Evolutionary conservation across 2,797 vertebrate genomes (phyloP).

Genomic region (Carduelis carduelis): DNA sequence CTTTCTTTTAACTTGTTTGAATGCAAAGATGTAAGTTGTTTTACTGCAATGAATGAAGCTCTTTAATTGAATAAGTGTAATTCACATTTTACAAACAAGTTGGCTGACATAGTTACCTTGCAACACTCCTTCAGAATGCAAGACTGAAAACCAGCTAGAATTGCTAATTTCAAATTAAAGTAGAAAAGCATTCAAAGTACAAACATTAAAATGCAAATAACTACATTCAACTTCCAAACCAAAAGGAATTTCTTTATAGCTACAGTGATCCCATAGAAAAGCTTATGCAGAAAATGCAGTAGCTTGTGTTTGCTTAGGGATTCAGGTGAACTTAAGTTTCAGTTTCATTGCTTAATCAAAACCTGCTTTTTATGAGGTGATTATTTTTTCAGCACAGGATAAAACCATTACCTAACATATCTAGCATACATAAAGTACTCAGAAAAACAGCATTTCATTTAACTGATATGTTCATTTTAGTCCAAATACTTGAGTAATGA

Average conservation of each 20-base stretch:
- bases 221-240: not conserved
- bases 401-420: not conserved
- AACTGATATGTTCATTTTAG: not conserved
- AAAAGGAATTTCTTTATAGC: not conserved
- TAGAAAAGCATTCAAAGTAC: not conserved
- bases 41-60: not conserved
- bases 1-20: not conserved
- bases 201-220: not conserved
- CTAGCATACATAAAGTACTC: not conserved
- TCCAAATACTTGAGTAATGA: not conserved
- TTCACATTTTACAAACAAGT: not conserved
- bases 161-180: not conserved
- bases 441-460: not conserved
- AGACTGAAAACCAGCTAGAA: not conserved
- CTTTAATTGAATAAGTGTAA: not conserved
- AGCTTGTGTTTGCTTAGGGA: not conserved
- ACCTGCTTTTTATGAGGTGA: constrained; percentile 3
- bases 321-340: not conserved
- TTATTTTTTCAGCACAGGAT: constrained; percentile 15
- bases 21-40: not conserved
- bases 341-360: constrained; percentile 4
- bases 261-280: not conserved
- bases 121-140: not conserved
- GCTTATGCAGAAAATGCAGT: not conserved
- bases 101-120: not conserved